These are phyloP conservation scores for Hemichromis elongatus DNA, from an alignment of 2,113 vertebrate genomes.

Conservation along the genomic window DNA sequence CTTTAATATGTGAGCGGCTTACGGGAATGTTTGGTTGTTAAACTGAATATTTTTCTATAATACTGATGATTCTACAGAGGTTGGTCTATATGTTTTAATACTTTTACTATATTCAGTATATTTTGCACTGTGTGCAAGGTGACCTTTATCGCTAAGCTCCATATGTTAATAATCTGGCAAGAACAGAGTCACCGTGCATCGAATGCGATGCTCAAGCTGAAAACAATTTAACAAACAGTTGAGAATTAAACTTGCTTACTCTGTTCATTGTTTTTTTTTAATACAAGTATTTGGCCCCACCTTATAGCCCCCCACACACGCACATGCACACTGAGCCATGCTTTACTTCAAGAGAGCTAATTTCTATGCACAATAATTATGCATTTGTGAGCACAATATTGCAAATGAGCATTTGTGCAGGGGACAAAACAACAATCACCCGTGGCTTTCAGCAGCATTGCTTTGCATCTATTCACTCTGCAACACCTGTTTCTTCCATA, in stretches of 20 bases:
- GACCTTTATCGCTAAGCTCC: slow-evolving; percentile 7
- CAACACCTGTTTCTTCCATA: slow-evolving; percentile 65
- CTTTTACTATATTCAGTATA: not conserved
- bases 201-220: not conserved
- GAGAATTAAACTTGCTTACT: slow-evolving; percentile 6
- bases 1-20: not conserved
- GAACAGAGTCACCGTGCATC: not conserved
- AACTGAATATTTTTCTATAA: not conserved
- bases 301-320: not conserved
- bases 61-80: not conserved
- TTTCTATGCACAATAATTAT: slow-evolving; percentile 52
- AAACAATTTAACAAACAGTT: not conserved
- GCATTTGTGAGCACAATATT: slow-evolving; percentile 48
- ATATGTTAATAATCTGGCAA: slow-evolving; percentile 4
- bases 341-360: slow-evolving; percentile 13
- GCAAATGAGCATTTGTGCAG: slow-evolving; percentile 57
- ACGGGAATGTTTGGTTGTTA: not conserved
- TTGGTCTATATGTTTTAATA: not conserved
- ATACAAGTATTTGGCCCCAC: not conserved
- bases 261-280: not conserved
- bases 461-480: slow-evolving; percentile 54
- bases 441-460: slow-evolving; percentile 42
- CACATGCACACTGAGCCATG: not conserved
- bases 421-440: slow-evolving; percentile 64
- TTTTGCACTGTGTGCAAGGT: not conserved